Base-by-base conservation (phyloP, 1,140 invertebrate species). In the Bombus breviceps region DNA sequence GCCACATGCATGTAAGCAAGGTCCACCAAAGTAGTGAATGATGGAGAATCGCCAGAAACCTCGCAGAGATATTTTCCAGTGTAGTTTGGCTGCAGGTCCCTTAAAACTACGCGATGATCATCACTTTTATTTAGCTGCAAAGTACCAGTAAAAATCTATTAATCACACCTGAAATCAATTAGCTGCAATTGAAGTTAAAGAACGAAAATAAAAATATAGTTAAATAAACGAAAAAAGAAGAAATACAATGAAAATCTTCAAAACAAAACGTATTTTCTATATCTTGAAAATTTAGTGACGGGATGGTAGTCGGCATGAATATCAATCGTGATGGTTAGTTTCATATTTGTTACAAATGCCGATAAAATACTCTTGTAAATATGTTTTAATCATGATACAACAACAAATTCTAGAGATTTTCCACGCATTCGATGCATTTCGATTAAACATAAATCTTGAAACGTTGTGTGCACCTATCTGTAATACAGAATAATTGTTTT, bases 1-100 rank as follows among this genome's bases (percentile, higher is more conserved):
- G 97, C 96, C 77, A 97, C 97, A 89, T 97, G 96, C 96, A 98
- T 97, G 92, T 96, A 96, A 34, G 96, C 96, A 6, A 96, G 96
- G 10, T 96, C 96, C 68, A 96, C 95, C 92, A 95, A 93, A 0
- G 97, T 97, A 89, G 96, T 96, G 94, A 97, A 97, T 71, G 96
- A 96, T 0, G 97, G 97, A 6, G 96, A 96, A 91, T 98, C 97
- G 0, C 96, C 96, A 1, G 97, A 97, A 15, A 98, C 97, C 92
- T 98, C 97, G 92, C 97, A 97, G n/a, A 96, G 96, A 92, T 97
- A 98, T 90, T 96, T 95, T 15, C 97, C 97, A 3, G 96, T 96
- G 32, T 97, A 94, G 86, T 96, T 96, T 18, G 96, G 94, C 68
- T 96, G 96, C 3, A 98, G 96, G 81, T 97, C 96, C 43, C 96